Conservation (phyloP, 2,888 invertebrate genomes). For the Laothoe populi region DNA sequence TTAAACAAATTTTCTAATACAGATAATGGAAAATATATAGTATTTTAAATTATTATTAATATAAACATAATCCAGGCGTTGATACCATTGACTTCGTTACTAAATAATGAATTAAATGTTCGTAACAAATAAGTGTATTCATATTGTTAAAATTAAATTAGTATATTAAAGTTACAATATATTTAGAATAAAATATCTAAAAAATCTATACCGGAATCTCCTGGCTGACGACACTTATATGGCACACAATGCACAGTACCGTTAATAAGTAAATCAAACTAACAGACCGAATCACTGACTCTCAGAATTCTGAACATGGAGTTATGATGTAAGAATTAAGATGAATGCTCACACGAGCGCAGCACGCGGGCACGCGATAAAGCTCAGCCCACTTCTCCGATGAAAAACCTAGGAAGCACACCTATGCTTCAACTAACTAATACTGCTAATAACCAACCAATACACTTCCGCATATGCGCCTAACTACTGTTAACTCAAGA, state of each 20-base stretch:
- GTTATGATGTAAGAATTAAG: conserved; percentile 65
- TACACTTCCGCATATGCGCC: conserved; percentile 70
- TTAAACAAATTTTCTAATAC: not conserved
- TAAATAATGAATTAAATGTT: too few species aligned
- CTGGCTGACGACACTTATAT: not conserved
- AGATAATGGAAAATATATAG: too few species aligned
- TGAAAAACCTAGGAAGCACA: conserved; percentile 76
- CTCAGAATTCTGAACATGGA: conserved; percentile 54
- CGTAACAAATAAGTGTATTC: too few species aligned
- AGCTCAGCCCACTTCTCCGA: conserved; percentile 43
- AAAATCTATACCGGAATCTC: not conserved
- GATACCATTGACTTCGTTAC: too few species aligned
- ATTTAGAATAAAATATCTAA: not conserved
- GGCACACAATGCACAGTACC: conserved; percentile 41
- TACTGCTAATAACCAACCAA: conserved; percentile 72
- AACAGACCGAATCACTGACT: conserved; percentile 56
- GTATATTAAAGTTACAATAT: too few species aligned
- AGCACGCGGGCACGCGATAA: conserved; percentile 59
- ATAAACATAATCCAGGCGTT: too few species aligned
- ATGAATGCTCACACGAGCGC: conserved; percentile 64
- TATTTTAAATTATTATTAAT: too few species aligned
- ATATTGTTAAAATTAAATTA: too few species aligned
- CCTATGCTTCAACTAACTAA: conserved; percentile 55
- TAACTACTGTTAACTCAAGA: conserved; percentile 58
- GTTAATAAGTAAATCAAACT: conserved; percentile 60